phyloP scores from a whole-genome alignment of 2,888 invertebrate genomes.

The Gisinianus flammeolus region DNA sequence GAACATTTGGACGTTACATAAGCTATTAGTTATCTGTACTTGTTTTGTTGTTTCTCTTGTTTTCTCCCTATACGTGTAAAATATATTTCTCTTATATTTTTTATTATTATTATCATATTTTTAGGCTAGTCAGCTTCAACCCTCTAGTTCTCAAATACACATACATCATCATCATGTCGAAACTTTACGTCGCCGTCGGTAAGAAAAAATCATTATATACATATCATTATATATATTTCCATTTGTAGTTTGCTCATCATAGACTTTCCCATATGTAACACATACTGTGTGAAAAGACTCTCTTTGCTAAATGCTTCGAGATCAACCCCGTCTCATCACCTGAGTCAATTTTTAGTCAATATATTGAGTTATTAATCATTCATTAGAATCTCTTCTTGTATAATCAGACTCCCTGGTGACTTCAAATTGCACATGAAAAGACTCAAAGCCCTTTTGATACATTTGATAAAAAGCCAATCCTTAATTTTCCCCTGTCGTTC shows the following conservation, averaged over 20 bases:
- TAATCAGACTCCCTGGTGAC: conserved; percentile 32
- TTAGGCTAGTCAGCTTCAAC: conserved; percentile 37
- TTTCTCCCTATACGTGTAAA: background rate
- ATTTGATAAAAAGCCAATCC: conserved; percentile 6
- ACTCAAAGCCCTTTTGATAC: conserved; percentile 4
- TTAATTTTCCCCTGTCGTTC: conserved; percentile 1
- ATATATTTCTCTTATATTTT: background rate
- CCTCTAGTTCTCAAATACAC: background rate
- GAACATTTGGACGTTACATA: background rate
- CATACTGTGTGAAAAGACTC: no score
- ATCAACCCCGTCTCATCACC: conserved; percentile 25
- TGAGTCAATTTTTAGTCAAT: conserved; percentile 20
- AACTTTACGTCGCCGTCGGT: conserved; percentile 30
- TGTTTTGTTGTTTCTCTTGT: background rate
- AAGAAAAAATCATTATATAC: conserved; percentile 8
- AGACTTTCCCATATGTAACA: background rate
- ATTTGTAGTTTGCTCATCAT: background rate
- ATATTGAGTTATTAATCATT: conserved; percentile 28
- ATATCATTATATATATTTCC: background rate
- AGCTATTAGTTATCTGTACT: background rate
- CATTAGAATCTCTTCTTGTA: conserved; percentile 21
- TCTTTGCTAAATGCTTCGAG: no score
- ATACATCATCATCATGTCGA: conserved; percentile 25
- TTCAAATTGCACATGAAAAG: conserved; percentile 5
- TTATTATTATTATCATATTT: conserved; percentile 6